Conservation (phyloP, 2,888 invertebrate species). For the Calliphora vomitoria region DNA sequence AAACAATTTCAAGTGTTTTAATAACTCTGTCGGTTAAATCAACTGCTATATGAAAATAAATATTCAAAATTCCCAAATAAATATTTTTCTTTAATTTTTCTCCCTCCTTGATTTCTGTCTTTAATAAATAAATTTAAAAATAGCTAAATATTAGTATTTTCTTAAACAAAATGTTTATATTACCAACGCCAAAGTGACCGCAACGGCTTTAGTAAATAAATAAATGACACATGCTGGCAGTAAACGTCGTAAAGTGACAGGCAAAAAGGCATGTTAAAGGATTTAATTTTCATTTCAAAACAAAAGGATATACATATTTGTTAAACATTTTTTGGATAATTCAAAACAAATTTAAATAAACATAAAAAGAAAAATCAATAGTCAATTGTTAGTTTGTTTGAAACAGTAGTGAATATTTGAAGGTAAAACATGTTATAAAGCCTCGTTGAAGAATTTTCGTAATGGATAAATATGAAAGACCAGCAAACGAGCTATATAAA, state of each 20-base stretch:
- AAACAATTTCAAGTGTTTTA: conserved; percentile 32
- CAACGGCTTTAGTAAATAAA: conserved; percentile 5
- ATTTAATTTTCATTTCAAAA: not conserved
- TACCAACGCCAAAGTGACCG: conserved; percentile 27
- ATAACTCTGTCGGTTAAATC: not conserved
- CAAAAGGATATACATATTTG: too few relatives aligned
- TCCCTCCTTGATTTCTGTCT: too few relatives aligned
- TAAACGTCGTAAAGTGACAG: not conserved
- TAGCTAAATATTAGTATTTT: not conserved
- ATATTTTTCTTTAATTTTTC: conserved; percentile 32
- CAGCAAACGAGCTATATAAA: too few relatives aligned
- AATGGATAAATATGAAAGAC: too few relatives aligned
- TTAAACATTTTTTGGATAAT: too few relatives aligned
- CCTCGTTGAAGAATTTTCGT: too few relatives aligned
- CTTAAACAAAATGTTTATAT: conserved; percentile 38
- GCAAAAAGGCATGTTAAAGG: not conserved
- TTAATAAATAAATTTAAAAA: not conserved
- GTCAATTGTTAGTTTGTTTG: too few relatives aligned
- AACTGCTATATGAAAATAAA: conserved; percentile 20
- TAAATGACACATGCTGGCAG: conserved; percentile 15
- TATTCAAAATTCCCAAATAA: conserved; percentile 10
- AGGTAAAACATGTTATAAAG: too few relatives aligned
- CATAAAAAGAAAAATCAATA: too few relatives aligned
- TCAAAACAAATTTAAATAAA: too few relatives aligned
- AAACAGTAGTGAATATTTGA: too few relatives aligned